Evolutionary conservation across 2,113 vertebrate species (phyloP), one percentile per base, ranked within the genome.

Genomic region (Hymenochirus boettgeri): DNA sequence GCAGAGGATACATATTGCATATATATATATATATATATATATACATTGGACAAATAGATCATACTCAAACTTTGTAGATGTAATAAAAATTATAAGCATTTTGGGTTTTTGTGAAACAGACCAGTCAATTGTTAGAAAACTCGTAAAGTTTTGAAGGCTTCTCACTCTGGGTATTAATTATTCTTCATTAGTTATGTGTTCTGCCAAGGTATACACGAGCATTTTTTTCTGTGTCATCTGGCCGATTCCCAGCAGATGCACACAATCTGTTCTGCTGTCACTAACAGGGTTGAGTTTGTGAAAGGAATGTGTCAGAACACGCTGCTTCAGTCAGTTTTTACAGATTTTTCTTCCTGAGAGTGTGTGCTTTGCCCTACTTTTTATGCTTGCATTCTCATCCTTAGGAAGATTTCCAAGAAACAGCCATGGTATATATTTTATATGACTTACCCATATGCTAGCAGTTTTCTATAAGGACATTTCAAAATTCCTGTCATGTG

Each of bases 181-280:
- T 45, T 79, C 74, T 74, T 60, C 70, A 59, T 79, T 85, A 87
- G 85, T 85, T 82, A 76, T 80, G 87, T 80, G 80, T 84, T 84
- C 84, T 93, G 92, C 91, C 92, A 94, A 93, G 89, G 90, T 91
- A 88, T 85, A 91, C 90, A 90, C 85, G 87, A 88, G 85, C 86
- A 75, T 84, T 85, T 91, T 75, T 88, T 91, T 91, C 86, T 89
- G 91, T 96, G 92, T 97, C 94, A 95, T 93, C 91, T 94, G 93
- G 85, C 86, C 85, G 81, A 70, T 89, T 91, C 91, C 88, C 92
- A 93, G 86, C 91, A 92, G 89, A 90, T 90, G 91, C 82, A 87
- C 83, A 82, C 86, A 87, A 88, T 84, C 86, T 90, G 87, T 81
- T 88, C 87, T 84, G 78, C 87, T 90, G 86, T 91, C 86, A 88